Conservation (phyloP, 2,888 invertebrate genomes). For the Diogma glabrata region DNA sequence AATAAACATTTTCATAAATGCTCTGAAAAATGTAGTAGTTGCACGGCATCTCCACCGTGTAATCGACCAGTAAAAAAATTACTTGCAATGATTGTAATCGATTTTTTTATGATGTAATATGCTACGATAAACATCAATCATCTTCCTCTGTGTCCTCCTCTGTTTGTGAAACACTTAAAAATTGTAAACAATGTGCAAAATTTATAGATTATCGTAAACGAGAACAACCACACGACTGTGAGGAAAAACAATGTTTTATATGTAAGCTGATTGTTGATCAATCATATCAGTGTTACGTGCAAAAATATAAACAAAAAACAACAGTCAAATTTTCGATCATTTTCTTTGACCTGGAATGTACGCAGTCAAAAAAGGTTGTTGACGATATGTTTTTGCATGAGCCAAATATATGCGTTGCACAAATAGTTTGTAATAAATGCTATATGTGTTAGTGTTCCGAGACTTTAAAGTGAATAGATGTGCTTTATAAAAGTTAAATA, state of each 20-base stretch:
- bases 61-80: neutral
- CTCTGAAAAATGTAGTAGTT: neutral
- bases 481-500: too few relatives aligned
- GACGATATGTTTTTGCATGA: neutral
- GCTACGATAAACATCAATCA: neutral
- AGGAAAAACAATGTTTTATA: neutral
- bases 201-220: neutral
- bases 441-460: too few relatives aligned
- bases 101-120: neutral
- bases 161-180: neutral
- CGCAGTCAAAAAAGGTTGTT: neutral
- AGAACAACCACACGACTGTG: neutral
- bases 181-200: neutral
- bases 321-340: neutral
- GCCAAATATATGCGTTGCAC: neutral
- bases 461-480: too few relatives aligned
- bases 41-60: neutral
- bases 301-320: slow-evolving; percentile 2
- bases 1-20: neutral
- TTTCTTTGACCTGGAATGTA: slow-evolving; percentile 1
- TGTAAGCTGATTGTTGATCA: neutral
- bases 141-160: too few relatives aligned
- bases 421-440: neutral
- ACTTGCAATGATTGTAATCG: neutral
- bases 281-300: neutral